Conservation (phyloP, 2,113 vertebrate species). For the Chloroceryle aenea region DNA sequence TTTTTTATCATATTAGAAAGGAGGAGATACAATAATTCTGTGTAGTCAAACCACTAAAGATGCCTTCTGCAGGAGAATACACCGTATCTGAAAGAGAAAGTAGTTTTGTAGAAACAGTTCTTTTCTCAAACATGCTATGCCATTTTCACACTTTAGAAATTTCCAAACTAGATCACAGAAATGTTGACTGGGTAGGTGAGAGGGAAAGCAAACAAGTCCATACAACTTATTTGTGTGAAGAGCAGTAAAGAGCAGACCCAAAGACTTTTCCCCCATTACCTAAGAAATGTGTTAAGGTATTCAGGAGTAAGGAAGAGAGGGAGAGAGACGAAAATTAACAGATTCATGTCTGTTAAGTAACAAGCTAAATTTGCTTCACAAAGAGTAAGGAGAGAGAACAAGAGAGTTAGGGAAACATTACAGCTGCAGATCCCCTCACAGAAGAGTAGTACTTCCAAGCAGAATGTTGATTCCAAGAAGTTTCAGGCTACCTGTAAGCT, state of each 20-base stretch:
- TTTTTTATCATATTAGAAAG: neutral
- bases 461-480: neutral
- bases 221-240: neutral
- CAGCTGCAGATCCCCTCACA: neutral
- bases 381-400: neutral
- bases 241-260: neutral
- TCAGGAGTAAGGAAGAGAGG: neutral
- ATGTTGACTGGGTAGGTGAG: neutral
- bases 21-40: neutral
- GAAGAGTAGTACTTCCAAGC: neutral
- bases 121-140: neutral
- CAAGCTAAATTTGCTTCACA: neutral
- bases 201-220: neutral
- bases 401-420: neutral
- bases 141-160: neutral
- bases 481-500: neutral
- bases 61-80: neutral
- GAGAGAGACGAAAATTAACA: neutral
- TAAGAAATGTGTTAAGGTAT: neutral
- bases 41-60: neutral
- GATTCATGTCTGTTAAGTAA: neutral
- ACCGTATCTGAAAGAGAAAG: neutral
- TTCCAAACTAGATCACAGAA: neutral
- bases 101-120: neutral
- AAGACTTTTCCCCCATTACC: neutral